These are phyloP conservation scores for Ceratoteleas bidentatus DNA, from an alignment of 1,140 invertebrate genomes.

Conservation along the genomic window DNA sequence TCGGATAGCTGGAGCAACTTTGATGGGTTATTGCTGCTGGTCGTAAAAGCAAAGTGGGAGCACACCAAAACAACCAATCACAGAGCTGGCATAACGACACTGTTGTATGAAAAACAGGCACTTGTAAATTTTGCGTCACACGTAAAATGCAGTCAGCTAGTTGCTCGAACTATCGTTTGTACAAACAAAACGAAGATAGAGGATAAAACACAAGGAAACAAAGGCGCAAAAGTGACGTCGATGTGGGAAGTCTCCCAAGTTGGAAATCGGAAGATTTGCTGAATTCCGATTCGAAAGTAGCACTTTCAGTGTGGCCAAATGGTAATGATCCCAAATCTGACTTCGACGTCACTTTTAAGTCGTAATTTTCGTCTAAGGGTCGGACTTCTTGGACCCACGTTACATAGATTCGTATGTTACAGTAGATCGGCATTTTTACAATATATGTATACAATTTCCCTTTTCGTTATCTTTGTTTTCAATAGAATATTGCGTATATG, in stretches of 20 bases:
- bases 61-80: conserved; percentile 10
- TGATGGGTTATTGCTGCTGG: conserved; percentile 18
- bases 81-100: conserved; percentile 7
- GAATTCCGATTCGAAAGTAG: background rate
- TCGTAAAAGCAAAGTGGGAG: background rate
- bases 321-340: background rate
- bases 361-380: conserved; percentile 2
- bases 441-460: conserved; percentile 60
- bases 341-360: conserved; percentile 30
- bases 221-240: conserved; percentile 33
- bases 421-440: conserved; percentile 56
- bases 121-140: conserved; percentile 29
- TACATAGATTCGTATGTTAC: conserved; percentile 55
- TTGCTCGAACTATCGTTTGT: conserved; percentile 31
- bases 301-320: too few relatives aligned
- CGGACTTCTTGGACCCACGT: conserved; percentile 18
- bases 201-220: background rate
- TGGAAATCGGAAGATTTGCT: background rate
- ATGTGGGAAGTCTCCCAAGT: background rate
- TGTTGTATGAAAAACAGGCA: conserved; percentile 37
- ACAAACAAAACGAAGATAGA: conserved; percentile 4
- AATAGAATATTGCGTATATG: conserved; percentile 60
- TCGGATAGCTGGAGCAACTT: conserved; percentile 43
- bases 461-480: conserved; percentile 5
- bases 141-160: conserved; percentile 23